Evolutionary conservation across 2,113 vertebrate species (phyloP).

Genomic region (Butorides virescens): DNA sequence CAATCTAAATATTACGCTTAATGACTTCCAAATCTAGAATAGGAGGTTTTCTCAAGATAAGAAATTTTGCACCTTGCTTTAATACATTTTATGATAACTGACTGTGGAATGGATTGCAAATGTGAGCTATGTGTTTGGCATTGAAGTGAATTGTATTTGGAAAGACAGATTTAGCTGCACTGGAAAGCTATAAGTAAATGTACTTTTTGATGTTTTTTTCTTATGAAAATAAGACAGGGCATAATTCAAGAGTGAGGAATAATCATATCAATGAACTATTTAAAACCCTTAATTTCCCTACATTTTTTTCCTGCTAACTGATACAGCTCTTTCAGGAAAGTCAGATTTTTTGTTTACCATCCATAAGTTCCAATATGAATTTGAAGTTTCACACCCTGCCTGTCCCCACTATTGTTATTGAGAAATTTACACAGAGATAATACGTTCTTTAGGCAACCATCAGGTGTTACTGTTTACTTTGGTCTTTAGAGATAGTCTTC

Average conservation of each 20-base stretch:
- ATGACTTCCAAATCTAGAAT: not conserved
- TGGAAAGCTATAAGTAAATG: not conserved
- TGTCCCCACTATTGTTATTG: not conserved
- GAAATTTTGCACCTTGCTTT: not conserved
- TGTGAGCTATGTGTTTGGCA: not conserved
- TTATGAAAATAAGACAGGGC: not conserved
- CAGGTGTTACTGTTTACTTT: not conserved
- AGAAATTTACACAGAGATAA: not conserved
- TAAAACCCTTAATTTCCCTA: not conserved
- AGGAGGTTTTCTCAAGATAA: not conserved
- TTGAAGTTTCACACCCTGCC: not conserved
- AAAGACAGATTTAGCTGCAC: not conserved
- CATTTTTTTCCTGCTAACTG: not conserved
- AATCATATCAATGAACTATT: not conserved
- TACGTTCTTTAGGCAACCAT: not conserved
- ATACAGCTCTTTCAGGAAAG: not conserved
- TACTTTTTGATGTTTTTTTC: not conserved
- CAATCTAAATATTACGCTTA: not conserved
- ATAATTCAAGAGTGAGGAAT: not conserved
- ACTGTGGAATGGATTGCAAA: not conserved
- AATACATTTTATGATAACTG: not conserved
- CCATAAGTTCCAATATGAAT: not conserved
- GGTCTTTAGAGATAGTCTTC: not conserved
- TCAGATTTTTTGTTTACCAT: not conserved
- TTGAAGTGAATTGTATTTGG: not conserved